Percentiles rank a stretch among this genome's conserved stretches.
phyloP scores from a whole-genome alignment of 2,797 vertebrate genomes.

The Synanceia verrucosa region DNA sequence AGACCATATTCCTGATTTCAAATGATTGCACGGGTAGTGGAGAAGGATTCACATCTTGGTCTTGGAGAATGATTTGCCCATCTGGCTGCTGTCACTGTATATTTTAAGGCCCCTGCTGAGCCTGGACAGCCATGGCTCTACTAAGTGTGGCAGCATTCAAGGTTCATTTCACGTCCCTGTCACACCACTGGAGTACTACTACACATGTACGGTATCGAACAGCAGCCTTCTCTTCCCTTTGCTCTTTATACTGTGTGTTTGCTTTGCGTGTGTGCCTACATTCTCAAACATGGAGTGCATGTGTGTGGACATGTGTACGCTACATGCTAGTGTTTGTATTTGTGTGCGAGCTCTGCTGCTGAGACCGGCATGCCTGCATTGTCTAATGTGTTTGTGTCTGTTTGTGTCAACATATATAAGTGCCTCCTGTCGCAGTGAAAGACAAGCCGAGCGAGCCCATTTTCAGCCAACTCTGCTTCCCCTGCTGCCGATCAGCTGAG shows the following conservation, averaged over 20 bases:
- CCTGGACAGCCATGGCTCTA: constrained; percentile 48
- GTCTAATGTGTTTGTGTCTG: constrained; percentile 48
- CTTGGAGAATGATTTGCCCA: constrained; percentile 50
- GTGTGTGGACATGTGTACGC: not conserved
- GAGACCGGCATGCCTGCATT: constrained; percentile 1
- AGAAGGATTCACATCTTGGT: constrained; percentile 37
- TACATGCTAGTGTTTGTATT: constrained; percentile 1
- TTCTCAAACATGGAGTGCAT: constrained; percentile 7
- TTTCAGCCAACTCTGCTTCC: constrained; percentile 56
- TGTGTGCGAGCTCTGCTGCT: constrained; percentile 2
- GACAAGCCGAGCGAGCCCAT: constrained; percentile 57
- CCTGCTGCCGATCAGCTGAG: constrained; percentile 59
- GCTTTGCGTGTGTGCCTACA: not conserved
- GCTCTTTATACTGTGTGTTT: constrained; percentile 21
- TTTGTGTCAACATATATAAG: constrained; percentile 62
- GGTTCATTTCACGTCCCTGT: constrained; percentile 74
- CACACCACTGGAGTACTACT: constrained; percentile 59
- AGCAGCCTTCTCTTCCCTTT: constrained; percentile 30
- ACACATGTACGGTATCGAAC: constrained; percentile 16
- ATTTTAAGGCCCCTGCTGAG: constrained; percentile 59
- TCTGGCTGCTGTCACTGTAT: constrained; percentile 56
- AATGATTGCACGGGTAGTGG: constrained; percentile 27
- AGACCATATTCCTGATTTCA: constrained; percentile 48
- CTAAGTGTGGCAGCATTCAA: constrained; percentile 63
- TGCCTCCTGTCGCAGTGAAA: constrained; percentile 38